Percentiles rank a stretch among this genome's conserved stretches.
These are phyloP conservation scores for Epizoanthus illoricatus DNA, from an alignment of 92 coral and sea anemone genomes.

Conservation along the genomic window DNA sequence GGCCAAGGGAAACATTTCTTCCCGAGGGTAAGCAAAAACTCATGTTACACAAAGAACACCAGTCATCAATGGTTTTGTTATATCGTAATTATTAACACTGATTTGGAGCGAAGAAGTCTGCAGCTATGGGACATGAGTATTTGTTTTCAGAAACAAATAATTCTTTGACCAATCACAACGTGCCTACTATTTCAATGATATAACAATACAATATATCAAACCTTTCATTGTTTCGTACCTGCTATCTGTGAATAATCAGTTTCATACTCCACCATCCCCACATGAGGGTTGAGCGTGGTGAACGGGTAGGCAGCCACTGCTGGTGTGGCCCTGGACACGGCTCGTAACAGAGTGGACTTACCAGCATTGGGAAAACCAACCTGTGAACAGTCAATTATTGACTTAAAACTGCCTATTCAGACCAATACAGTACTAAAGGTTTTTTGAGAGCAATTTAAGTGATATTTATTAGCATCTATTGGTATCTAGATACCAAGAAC, in stretches of 20 bases:
- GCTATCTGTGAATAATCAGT: slow-evolving; percentile 82
- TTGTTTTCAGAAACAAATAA: too few species aligned
- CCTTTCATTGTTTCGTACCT: slow-evolving; percentile 51
- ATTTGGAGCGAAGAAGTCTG: too few species aligned
- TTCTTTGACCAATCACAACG: too few species aligned
- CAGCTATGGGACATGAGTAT: too few species aligned
- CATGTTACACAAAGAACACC: too few species aligned
- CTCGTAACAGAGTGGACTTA: slow-evolving; percentile 91
- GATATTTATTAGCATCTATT: too few species aligned
- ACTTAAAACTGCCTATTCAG: neutral
- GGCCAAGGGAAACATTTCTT: too few species aligned
- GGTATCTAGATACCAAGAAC: too few species aligned
- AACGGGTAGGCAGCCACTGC: slow-evolving; percentile 98
- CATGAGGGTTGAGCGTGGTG: slow-evolving; percentile 95
- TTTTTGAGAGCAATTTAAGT: neutral
- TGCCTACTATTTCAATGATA: too few species aligned
- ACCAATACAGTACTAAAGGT: neutral
- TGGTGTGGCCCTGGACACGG: slow-evolving; percentile 89
- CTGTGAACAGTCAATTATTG: slow-evolving; percentile 33
- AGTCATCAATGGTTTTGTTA: too few species aligned
- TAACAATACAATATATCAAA: neutral
- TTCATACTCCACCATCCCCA: slow-evolving; percentile 91
- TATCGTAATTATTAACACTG: too few species aligned
- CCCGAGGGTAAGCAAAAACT: too few species aligned
- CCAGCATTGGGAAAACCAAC: slow-evolving; percentile 99